Base-by-base conservation (phyloP, 37 sponge, comb jelly and placozoan species). In the Diacarnus erythraeanus region DNA sequence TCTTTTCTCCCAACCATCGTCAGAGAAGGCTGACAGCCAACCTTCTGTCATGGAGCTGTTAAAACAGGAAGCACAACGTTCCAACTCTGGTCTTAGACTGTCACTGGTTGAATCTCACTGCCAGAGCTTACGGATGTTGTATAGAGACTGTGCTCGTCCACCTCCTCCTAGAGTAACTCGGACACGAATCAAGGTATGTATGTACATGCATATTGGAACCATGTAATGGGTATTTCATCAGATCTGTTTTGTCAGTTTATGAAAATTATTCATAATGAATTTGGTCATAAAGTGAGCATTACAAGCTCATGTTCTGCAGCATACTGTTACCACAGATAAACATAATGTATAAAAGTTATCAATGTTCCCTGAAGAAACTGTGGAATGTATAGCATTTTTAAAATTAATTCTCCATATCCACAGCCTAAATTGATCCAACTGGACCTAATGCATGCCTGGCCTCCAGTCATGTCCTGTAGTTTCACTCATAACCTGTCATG, bases 121-220 rank as follows among this genome's bases (percentile, higher is more conserved):
- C 79, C 80, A 72, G 64, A 77, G 84, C 30, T 84, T 97, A 41
- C 80, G 98, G 75, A 97, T 97, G 98, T 64, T 97, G 81, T 97
- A 97, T 59, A 51, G 96, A 42, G 98, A 97, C 82, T 90, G 93
- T 60, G 81, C 93, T 33, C 63, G 96, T 43, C 98, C 98, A 17
- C 80, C 93, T n/a, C 88, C 98, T 25, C 93, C 98, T 8, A 74
- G 85, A 59, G 42, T 88, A 1, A 75, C 87, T 64, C 84, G 57
- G 22, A 79, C 68, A 2, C 36, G 66, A 35, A 60, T 35, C 25
- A 58, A 86, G 77, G 88, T 92, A 25, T 40, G 88, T 92, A 25
- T 40, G 51, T 47, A 47, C 51, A 47, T 47, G 51, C 12, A 12
- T 3, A 57, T 25, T 23, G 18, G 8, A 23, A 8, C 6, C 26